Evolutionary conservation across 2,888 invertebrate genomes (phyloP), one percentile per base, ranked within the genome.

Genomic region (Phengaris alcon): DNA sequence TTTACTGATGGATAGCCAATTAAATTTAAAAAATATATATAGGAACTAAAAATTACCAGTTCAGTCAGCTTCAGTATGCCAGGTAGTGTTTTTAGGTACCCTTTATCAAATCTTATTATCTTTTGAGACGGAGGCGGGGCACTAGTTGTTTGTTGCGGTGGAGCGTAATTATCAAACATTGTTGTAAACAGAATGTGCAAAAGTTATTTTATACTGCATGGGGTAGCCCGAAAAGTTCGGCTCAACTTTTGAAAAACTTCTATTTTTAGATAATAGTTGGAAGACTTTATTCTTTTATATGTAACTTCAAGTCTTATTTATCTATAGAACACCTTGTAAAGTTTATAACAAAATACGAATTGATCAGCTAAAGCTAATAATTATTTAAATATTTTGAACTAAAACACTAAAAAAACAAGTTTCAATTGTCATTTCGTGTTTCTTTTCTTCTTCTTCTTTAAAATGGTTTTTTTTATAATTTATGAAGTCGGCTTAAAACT

Each of bases 31-130:
- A 7, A 68, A 6, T 51, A 35, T 6, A n/a, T 15, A 44, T 55
- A 7, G 10, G 15, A 51, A 70, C 12, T 48, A 22, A 72, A 72
- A 92, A 95, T 94, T 93, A 97, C 97, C 88, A 97, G 93, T 91
- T 96, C 95, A 3, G 94, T 94, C 77, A 95, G 85, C 93, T 97
- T 97, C 22, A 97, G 84, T 75, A 97, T 94, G 64, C 97, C 98
- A 3, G 97, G 96, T 74, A 96, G 80, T 0, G 96, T 96, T 79
- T 94, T 94, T 12, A 96, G 85, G 83, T 97, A 97, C 2, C 93
- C 88, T 68, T 94, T 94, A 89, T 98, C 97, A 87, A 96, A 97
- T 82, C 97, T 93, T 75, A 97, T 86, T 57, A 94, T 94, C 77
- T 95, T 95, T 78, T 95, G 94, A 3, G 95, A 95, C 1, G 95